phyloP scores from a whole-genome alignment of 53 echinoderm and acorn worm genomes.

The Stichopus horrens region DNA sequence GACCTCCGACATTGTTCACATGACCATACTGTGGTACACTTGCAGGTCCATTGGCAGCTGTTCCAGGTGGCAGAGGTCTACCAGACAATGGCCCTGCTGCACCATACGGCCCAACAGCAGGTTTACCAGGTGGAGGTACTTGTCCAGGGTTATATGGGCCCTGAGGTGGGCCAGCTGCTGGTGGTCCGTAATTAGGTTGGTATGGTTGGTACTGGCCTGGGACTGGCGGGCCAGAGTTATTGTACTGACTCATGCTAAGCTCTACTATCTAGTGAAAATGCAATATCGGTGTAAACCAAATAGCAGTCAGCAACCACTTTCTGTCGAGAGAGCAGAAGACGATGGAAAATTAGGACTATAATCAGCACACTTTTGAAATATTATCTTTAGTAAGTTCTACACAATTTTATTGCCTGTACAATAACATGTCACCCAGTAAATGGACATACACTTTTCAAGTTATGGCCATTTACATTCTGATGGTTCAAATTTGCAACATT shows the following conservation, averaged over 20 bases:
- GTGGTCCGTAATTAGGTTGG: slow-evolving; percentile 26
- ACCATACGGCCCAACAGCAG: slow-evolving; percentile 46
- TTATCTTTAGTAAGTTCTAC: too few species aligned
- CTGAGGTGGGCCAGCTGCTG: slow-evolving; percentile 14
- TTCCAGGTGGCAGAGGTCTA: slow-evolving; percentile 4
- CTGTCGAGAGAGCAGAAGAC: neutral
- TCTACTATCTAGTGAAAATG: neutral
- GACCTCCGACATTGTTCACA: neutral
- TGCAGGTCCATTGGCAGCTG: slow-evolving; percentile 31
- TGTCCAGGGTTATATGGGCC: neutral
- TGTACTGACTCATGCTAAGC: slow-evolving; percentile 26
- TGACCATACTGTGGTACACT: slow-evolving; percentile 40
- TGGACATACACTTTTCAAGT: too few species aligned
- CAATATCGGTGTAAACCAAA: neutral
- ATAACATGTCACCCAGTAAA: too few species aligned
- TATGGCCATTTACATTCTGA: too few species aligned
- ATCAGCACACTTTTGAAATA: too few species aligned
- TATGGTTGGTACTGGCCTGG: slow-evolving; percentile 38
- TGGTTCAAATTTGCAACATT: too few species aligned
- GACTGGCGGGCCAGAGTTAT: slow-evolving; percentile 27
- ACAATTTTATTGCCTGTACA: too few species aligned
- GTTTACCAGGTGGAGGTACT: slow-evolving; percentile 37
- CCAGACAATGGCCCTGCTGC: slow-evolving; percentile 21
- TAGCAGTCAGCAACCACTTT: neutral
- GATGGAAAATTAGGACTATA: neutral